Conservation (phyloP, 1,140 invertebrate genomes). For the Drosophila sproati region DNA sequence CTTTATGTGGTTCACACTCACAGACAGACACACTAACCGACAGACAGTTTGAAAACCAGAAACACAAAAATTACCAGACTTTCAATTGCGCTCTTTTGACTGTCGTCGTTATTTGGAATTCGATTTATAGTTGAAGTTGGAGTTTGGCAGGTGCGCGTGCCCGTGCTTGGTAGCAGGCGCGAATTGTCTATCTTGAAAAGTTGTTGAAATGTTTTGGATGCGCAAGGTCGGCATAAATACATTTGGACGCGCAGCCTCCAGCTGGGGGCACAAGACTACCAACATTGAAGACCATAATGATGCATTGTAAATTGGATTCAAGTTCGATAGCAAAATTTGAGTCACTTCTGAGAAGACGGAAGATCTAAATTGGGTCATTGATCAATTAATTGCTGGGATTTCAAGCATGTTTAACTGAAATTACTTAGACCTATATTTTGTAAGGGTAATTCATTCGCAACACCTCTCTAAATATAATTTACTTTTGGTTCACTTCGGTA, state of each 20-base stretch:
- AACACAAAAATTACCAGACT: slow-evolving; percentile 31
- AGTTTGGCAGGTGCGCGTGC: slow-evolving; percentile 62
- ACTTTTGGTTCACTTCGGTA: too few species aligned
- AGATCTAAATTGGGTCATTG: neutral
- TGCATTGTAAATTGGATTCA: slow-evolving; percentile 40
- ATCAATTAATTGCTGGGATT: neutral
- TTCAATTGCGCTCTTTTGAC: slow-evolving; percentile 44
- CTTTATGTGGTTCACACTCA: slow-evolving; percentile 49
- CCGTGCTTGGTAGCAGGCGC: slow-evolving; percentile 48
- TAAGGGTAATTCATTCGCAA: too few species aligned
- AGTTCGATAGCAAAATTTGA: neutral
- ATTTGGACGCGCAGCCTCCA: slow-evolving; percentile 18
- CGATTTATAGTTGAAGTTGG: slow-evolving; percentile 24
- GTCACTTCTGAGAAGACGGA: too few species aligned
- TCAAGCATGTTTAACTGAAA: too few species aligned
- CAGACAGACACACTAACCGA: slow-evolving; percentile 3
- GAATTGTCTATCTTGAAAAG: slow-evolving; percentile 48
- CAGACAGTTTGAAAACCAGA: neutral
- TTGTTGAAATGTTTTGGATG: slow-evolving; percentile 68
- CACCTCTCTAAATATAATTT: too few species aligned
- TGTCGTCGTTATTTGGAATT: slow-evolving; percentile 11
- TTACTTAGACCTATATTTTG: too few species aligned
- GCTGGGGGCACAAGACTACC: slow-evolving; percentile 8
- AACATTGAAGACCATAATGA: slow-evolving; percentile 40
- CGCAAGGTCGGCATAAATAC: slow-evolving; percentile 60